Base-by-base conservation (phyloP, 2,113 vertebrate genomes). In the Synchiropus splendidus region DNA sequence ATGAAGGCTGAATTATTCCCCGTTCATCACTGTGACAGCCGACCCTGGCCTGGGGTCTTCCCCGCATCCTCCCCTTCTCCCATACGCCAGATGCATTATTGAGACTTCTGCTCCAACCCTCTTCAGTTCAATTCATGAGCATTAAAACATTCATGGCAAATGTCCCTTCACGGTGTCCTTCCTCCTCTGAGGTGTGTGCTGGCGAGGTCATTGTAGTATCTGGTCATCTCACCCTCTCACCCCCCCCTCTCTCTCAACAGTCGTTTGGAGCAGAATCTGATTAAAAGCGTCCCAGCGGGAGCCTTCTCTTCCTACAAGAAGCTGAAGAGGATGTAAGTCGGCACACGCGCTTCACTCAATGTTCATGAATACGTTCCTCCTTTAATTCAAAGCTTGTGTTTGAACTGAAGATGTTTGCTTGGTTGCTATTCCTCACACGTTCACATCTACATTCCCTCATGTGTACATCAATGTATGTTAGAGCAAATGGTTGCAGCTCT, bases 191-290 rank as follows among this genome's bases (percentile, higher is more conserved):
- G 21, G 21, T 27, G 4, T 27, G 4, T 27, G 21, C n/a, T n/a
- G n/a, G n/a, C n/a, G n/a, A n/a, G n/a, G n/a, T 27, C 21, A 8
- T 8, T 27, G 8, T 27, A 27, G 21, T 27, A 27, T 27, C 21
- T 27, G 21, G 21, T 27, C 21, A 27, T 27, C 21, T 27, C 21
- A 27, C 35, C 36, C 36, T 11, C 10, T 38, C 30, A 3, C 18
- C 11, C 14, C 37, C 34, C n/a, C 17, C 13, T 45, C 40, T 30
- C 12, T 83, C 61, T 70, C 61, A 77, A 48, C 74, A 99, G 95
- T 73, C 95, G 95, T 66, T 79, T 99, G 74, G 95, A 99, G 78
- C 95, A 99, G 82, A 99, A 99, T 75, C 78, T 92, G 81, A 96
- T 99, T 83, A 98, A 89, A 79, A 79, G 72, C 60, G 88, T 99